phyloP scores from a whole-genome alignment of 2,113 vertebrate species.

The Brachypodius melanocephalos region DNA sequence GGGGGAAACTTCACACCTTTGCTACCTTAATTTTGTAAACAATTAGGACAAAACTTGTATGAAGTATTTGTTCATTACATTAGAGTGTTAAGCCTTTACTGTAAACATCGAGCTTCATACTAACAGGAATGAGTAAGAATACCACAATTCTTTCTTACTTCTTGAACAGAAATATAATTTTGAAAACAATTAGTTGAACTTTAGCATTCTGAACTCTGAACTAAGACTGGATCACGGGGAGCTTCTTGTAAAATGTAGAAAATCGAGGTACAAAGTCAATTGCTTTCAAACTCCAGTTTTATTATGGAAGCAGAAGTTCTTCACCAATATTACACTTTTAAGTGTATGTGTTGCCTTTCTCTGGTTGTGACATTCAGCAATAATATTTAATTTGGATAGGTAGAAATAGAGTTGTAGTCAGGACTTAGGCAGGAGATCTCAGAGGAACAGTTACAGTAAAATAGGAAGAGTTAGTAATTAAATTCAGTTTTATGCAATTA shows the following conservation, averaged over 20 bases:
- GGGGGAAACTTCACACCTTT: not conserved
- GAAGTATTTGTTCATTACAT: not conserved
- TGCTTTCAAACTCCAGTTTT: not conserved
- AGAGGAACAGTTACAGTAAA: not conserved
- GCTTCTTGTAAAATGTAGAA: not conserved
- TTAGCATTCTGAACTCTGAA: not conserved
- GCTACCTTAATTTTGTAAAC: not conserved
- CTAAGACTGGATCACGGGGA: not conserved
- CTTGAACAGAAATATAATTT: not conserved
- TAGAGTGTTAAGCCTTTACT: not conserved
- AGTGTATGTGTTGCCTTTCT: not conserved
- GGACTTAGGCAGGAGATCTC: not conserved
- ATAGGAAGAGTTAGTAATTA: not conserved
- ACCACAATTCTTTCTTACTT: not conserved
- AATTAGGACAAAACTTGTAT: not conserved
- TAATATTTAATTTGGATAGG: not conserved
- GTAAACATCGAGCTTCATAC: not conserved
- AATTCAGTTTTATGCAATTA: not conserved
- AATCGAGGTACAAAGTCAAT: not conserved
- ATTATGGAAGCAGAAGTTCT: not conserved
- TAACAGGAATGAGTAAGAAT: not conserved
- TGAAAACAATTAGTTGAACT: not conserved
- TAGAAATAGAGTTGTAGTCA: not conserved
- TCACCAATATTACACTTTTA: not conserved
- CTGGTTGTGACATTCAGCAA: not conserved